Evolutionary conservation across 2,113 vertebrate species (phyloP).

Genomic region (Etheostoma spectabile): DNA sequence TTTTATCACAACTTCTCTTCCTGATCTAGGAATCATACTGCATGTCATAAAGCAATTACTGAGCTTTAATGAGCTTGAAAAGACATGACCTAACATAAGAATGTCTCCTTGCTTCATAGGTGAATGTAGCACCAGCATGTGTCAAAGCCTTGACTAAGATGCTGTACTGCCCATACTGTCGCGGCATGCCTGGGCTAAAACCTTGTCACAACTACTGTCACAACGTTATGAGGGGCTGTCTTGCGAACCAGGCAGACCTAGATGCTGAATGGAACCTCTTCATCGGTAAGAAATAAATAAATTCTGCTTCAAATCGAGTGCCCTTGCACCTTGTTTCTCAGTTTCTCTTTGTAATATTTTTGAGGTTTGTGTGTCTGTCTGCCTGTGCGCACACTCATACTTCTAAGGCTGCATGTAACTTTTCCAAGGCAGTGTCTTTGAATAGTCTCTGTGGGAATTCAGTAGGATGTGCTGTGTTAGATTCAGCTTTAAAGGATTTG

Average conservation of each 20-base stretch:
- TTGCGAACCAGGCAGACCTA: constrained; percentile 98
- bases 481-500: constrained; percentile 78
- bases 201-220: constrained; percentile 97
- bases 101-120: constrained; percentile 81
- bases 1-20: background rate
- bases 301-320: constrained; percentile 18
- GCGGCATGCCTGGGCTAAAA: constrained; percentile 90
- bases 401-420: constrained; percentile 56
- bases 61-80: background rate
- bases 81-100: constrained; percentile 30
- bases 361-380: background rate
- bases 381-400: constrained; percentile 22
- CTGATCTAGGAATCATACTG: background rate
- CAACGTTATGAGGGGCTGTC: constrained; percentile 98
- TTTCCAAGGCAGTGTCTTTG: constrained; percentile 57
- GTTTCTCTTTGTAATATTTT: constrained; percentile 11
- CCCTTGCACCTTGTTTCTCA: constrained; percentile 18
- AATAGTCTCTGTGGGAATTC: constrained; percentile 64
- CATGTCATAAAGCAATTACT: background rate
- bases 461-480: constrained; percentile 66
- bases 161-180: constrained; percentile 97
- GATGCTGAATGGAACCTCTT: constrained; percentile 98
- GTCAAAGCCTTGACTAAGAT: constrained; percentile 95
- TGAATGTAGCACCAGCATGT: constrained; percentile 94
- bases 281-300: constrained; percentile 88